Percentiles rank a stretch among this genome's conserved stretches.
Conservation (phyloP, 2,113 vertebrate species). For the Anhinga rufa region DNA sequence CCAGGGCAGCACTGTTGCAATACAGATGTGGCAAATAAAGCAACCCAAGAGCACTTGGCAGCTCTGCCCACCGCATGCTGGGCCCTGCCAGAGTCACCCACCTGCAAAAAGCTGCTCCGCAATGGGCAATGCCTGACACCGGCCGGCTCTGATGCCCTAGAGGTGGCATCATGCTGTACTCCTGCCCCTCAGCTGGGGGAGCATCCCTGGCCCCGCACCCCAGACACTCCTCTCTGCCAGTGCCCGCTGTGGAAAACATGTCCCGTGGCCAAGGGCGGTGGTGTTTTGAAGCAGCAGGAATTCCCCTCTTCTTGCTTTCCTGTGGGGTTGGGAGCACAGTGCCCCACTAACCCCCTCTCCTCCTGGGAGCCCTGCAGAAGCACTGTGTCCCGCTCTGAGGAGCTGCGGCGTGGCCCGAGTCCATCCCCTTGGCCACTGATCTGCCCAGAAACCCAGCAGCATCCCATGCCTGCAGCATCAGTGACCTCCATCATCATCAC, state of each 20-base stretch:
- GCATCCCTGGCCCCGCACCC: neutral
- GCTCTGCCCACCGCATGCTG: accelerated
- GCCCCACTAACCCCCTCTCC: neutral
- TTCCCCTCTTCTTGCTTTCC: neutral
- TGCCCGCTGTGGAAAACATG: neutral
- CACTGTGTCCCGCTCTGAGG: accelerated
- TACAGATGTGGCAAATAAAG: neutral
- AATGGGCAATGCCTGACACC: accelerated
- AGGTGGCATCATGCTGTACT: neutral
- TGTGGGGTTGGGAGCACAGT: neutral
- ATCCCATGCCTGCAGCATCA: neutral
- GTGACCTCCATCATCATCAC: neutral
- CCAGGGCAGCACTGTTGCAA: accelerated
- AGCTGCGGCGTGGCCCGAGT: neutral
- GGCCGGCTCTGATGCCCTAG: accelerated
- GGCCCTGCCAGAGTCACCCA: neutral
- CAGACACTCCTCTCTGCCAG: neutral
- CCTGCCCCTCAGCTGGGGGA: neutral
- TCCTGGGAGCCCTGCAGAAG: neutral
- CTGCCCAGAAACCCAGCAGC: neutral
- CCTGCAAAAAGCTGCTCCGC: neutral
- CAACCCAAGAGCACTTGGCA: neutral
- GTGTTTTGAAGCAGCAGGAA: neutral
- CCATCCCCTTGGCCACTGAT: accelerated
- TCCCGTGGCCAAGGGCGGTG: accelerated